Conservation (phyloP, 2,113 vertebrate species). For the Channa maculata region DNA sequence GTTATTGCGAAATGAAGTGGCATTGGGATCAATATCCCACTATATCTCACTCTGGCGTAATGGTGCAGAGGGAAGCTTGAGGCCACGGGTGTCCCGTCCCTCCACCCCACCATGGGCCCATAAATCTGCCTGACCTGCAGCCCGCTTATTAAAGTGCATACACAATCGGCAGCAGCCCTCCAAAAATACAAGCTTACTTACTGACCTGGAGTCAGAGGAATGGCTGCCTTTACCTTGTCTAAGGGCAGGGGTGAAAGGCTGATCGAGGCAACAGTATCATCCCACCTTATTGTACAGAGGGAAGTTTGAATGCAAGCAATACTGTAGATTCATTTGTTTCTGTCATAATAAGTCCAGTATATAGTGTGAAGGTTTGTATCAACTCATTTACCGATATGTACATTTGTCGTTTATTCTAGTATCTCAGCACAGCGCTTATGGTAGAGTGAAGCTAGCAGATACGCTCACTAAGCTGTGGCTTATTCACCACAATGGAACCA, state of each 20-base stretch:
- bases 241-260: constrained; percentile 68
- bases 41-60: constrained; percentile 97
- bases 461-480: constrained; percentile 33
- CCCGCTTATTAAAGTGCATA: constrained; percentile 92
- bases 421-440: constrained; percentile 2
- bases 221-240: constrained; percentile 70
- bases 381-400: constrained; percentile 36
- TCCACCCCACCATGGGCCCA: constrained; percentile 93
- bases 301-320: constrained; percentile 26
- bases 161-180: constrained; percentile 88
- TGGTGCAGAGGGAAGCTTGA: constrained; percentile 92
- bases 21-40: constrained; percentile 97
- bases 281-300: constrained; percentile 9
- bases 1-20: constrained; percentile 99
- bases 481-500: constrained; percentile 54
- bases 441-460: constrained; percentile 30
- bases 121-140: constrained; percentile 95
- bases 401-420: constrained; percentile 33
- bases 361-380: constrained; percentile 18
- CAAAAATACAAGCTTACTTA: constrained; percentile 79
- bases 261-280: constrained; percentile 57
- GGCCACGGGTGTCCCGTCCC: constrained; percentile 96
- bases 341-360: constrained; percentile 2
- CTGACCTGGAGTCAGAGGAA: constrained; percentile 77
- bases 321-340: constrained; percentile 22